Base-by-base conservation (phyloP, 2,888 invertebrate species). In the Lottia scabra region DNA sequence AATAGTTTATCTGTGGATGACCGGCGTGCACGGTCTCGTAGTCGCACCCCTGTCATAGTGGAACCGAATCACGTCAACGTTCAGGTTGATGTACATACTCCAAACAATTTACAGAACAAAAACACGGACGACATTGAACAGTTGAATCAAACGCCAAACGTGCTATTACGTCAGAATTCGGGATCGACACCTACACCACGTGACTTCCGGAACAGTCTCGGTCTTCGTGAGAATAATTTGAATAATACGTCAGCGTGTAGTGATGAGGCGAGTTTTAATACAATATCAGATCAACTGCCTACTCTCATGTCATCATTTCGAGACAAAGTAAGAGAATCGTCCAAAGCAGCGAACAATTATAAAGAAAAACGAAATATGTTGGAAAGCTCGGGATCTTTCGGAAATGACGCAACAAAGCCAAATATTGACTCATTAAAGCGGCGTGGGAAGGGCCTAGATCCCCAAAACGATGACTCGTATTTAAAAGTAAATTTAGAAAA, bases 61-160 rank as follows among this genome's bases (percentile, higher is more conserved):
- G 65, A 63, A 62, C 70, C 70, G 10, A 74, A 69, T 38, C 75
- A 76, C 43, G 38, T 83, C n/a, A 83, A 83, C 67, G 83, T 84
- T 15, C 79, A 81, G 19, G 86, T 80, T 5, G 86, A 85, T 65
- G 81, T 86, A 10, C 86, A 86, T 67, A 80, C 67, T 43, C 71
- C 69, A 38, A 56, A 2, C 19, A 38, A 38, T 71, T 6, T 10
- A 38, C 56, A 56, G 23, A 56, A 56, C 56, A 56, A 23, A 56
- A 19, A 19, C 23, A 19, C 56, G 56, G 56, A 56, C 10, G 23
- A 56, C 23, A 56, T 23, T 13, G 56, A 56, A 56, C 56, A 56
- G 23, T 23, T 23, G 10, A 56, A 56, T 56, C 56, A 19, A 56
- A 23, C 56, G 10, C 23, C 56, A 12, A 56, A 56, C 19, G 56